These are phyloP conservation scores for Anguilla anguilla DNA, from an alignment of 2,797 vertebrate genomes.

Conservation along the genomic window DNA sequence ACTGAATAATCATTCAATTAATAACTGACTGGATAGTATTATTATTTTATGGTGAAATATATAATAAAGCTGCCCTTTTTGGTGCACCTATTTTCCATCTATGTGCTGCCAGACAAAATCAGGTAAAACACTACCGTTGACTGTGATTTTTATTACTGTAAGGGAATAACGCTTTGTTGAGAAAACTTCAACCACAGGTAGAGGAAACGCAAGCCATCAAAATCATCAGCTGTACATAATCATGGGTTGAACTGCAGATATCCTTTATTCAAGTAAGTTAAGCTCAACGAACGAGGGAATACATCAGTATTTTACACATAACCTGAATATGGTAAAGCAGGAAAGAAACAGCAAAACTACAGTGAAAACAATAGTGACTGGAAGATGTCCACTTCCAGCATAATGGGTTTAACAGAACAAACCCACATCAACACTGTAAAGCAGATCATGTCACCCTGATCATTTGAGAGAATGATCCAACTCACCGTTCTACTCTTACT, in stretches of 20 bases:
- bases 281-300: not conserved
- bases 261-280: not conserved
- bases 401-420: not conserved
- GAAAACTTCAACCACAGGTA: not conserved
- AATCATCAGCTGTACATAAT: not conserved
- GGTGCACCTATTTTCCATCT: not conserved
- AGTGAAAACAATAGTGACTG: not conserved
- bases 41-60: not conserved
- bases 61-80: not conserved
- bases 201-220: not conserved
- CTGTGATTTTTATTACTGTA: not conserved
- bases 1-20: not conserved
- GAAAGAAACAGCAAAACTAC: not conserved
- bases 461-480: conserved; percentile 44
- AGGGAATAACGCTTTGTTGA: not conserved
- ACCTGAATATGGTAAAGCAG: not conserved
- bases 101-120: not conserved
- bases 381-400: not conserved
- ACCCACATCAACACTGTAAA: not conserved
- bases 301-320: not conserved
- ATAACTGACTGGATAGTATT: not conserved
- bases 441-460: not conserved
- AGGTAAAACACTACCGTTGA: not conserved
- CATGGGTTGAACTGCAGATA: not conserved
- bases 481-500: conserved; percentile 58